A percentile compares a stretch with the other conserved stretches of the same genome.
Evolutionary conservation across 2,888 invertebrate genomes (phyloP).

Genomic region (Xanthia togata): DNA sequence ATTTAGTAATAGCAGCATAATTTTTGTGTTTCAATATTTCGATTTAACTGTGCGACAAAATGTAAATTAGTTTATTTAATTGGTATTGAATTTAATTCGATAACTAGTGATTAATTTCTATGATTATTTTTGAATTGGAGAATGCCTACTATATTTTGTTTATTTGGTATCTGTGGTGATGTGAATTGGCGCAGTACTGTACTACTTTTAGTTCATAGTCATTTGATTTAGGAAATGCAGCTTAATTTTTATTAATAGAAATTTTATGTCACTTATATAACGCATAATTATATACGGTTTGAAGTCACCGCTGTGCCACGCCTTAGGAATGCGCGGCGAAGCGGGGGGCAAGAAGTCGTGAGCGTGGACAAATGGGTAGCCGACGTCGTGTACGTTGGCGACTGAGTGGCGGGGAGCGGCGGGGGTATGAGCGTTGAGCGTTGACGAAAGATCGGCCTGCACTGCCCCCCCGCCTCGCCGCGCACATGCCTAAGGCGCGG

Average conservation of each 20-base stretch:
- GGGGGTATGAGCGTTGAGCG: no score
- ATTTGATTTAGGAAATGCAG: slow-evolving; percentile 38
- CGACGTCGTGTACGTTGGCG: no score
- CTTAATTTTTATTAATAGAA: slow-evolving; percentile 46
- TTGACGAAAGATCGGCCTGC: no score
- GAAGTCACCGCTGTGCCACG: no score
- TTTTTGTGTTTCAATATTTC: slow-evolving; percentile 33
- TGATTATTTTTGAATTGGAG: slow-evolving; percentile 56
- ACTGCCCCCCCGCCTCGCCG: no score
- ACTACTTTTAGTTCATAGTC: slow-evolving; percentile 47
- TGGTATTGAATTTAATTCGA: slow-evolving; percentile 56
- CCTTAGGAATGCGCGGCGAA: no score
- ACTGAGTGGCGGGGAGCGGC: no score
- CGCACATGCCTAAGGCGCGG: no score
- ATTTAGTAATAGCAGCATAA: slow-evolving; percentile 39
- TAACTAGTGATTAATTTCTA: slow-evolving; percentile 51
- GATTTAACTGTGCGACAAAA: slow-evolving; percentile 41
- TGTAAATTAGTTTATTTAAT: slow-evolving; percentile 38
- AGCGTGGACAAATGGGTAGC: no score
- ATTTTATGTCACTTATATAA: slow-evolving; percentile 45
- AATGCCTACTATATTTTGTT: slow-evolving; percentile 59
- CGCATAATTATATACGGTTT: slow-evolving; percentile 4
- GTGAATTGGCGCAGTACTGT: slow-evolving; percentile 56
- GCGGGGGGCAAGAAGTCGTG: no score
- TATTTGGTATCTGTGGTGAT: slow-evolving; percentile 32